Conservation (phyloP, 2,113 vertebrate species). For the Axis porcinus region DNA sequence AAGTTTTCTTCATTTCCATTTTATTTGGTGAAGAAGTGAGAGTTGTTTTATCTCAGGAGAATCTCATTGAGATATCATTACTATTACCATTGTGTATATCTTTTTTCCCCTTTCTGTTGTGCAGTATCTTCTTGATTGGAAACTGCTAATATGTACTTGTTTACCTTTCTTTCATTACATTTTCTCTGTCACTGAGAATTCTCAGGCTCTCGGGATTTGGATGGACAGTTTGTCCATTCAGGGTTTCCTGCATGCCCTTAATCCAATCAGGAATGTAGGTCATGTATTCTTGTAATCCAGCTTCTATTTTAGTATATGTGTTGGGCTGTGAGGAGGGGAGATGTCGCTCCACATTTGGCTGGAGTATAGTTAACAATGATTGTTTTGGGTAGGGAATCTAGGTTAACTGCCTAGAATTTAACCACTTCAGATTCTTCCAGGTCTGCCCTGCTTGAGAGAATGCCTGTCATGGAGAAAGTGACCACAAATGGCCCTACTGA, state of each 20-base stretch:
- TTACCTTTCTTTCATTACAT: neutral
- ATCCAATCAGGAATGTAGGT: constrained; percentile 41
- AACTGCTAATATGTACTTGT: neutral
- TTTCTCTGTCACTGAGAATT: neutral
- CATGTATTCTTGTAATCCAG: constrained; percentile 15
- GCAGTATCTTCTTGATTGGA: neutral
- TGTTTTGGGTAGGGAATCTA: constrained; percentile 37
- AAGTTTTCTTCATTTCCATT: constrained; percentile 28
- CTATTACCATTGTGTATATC: neutral
- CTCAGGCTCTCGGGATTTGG: neutral
- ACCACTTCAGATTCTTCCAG: constrained; percentile 82
- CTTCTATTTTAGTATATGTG: neutral
- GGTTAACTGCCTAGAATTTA: constrained; percentile 76
- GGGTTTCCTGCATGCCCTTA: constrained; percentile 12
- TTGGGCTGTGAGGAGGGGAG: neutral
- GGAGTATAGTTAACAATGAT: neutral
- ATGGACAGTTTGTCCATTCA: constrained; percentile 11
- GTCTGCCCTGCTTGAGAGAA: constrained; percentile 96
- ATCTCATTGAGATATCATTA: neutral
- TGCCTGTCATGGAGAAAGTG: constrained; percentile 98
- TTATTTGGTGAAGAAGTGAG: constrained; percentile 27
- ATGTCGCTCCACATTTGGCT: neutral
- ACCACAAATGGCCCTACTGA: constrained; percentile 95
- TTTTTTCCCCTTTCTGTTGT: neutral
- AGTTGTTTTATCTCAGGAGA: neutral